Evolutionary conservation across 1,140 invertebrate genomes (phyloP).

Genomic region (Scaptomyza montana): DNA sequence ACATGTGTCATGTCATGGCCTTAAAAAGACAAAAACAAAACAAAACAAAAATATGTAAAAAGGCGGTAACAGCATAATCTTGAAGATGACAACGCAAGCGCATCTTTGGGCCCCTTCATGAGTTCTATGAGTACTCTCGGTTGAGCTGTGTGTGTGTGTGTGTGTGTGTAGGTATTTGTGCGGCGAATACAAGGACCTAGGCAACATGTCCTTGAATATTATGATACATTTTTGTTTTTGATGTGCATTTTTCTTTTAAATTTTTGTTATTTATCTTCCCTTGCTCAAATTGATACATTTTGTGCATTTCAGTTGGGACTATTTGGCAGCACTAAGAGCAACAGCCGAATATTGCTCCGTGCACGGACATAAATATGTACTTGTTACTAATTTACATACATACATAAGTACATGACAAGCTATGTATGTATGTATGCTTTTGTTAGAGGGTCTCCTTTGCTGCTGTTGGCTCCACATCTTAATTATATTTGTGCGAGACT

Average conservation of each 20-base stretch:
- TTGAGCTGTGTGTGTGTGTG: constrained; percentile 22
- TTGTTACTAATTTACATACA: constrained; percentile 43
- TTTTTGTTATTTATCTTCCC: background rate
- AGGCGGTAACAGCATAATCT: constrained; percentile 23
- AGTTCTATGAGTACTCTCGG: constrained; percentile 29
- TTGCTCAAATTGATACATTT: constrained; percentile 42
- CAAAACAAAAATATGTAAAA: constrained; percentile 1
- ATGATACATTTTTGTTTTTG: constrained; percentile 20
- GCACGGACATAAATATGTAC: constrained; percentile 29
- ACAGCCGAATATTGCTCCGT: constrained; percentile 17
- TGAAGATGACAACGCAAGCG: constrained; percentile 51
- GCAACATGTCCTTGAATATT: constrained; percentile 43
- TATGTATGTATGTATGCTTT: background rate
- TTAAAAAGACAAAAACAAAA: constrained; percentile 11
- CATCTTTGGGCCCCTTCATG: constrained; percentile 38
- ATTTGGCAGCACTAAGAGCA: constrained; percentile 16
- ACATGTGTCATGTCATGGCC: constrained; percentile 46
- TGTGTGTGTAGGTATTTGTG: constrained; percentile 22
- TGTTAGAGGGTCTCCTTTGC: constrained; percentile 14
- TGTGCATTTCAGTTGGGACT: constrained; percentile 21
- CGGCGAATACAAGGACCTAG: constrained; percentile 1
- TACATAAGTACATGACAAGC: background rate
- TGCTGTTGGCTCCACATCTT: constrained; percentile 45
- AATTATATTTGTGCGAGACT: constrained; percentile 51
- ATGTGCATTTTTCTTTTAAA: constrained; percentile 6